Conservation (phyloP, 2,797 vertebrate species). For the Odontamblyopus lacepedii region DNA sequence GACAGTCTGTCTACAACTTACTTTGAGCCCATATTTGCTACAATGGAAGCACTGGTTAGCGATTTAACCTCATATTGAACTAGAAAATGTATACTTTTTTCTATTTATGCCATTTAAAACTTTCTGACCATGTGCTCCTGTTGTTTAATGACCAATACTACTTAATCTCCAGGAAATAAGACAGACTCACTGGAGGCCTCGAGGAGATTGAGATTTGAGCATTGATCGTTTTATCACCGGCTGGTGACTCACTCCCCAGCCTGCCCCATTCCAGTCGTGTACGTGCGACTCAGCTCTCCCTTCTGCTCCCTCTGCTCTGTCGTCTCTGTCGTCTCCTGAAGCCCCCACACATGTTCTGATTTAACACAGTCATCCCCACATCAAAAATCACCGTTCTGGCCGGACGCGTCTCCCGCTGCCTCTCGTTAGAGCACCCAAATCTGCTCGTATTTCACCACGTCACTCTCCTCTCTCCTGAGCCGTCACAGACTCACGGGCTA, state of each 20-base stretch:
- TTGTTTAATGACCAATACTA: constrained; percentile 23
- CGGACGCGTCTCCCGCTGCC: constrained; percentile 58
- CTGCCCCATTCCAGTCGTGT: constrained; percentile 8
- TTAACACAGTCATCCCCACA: constrained; percentile 67
- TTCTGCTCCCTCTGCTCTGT: constrained; percentile 12
- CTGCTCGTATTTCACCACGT: constrained; percentile 69
- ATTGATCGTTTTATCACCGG: constrained; percentile 39
- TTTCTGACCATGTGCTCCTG: constrained; percentile 19
- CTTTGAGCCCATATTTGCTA: neutral
- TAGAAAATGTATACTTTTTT: neutral
- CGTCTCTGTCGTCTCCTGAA: constrained; percentile 45
- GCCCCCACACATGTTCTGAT: constrained; percentile 63
- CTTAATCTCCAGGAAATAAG: constrained; percentile 26
- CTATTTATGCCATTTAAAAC: neutral
- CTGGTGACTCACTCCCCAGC: constrained; percentile 30
- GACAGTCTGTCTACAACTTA: neutral
- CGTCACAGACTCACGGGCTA: constrained; percentile 39
- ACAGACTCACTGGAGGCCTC: constrained; percentile 23
- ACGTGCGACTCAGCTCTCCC: constrained; percentile 33
- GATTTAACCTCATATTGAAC: neutral
- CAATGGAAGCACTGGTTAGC: neutral
- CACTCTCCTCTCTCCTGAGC: constrained; percentile 56
- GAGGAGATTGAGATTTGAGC: constrained; percentile 35
- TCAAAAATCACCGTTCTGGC: constrained; percentile 66
- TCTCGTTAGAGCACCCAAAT: constrained; percentile 61